These are phyloP conservation scores for Subacronicta megacephala DNA, from an alignment of 2,888 invertebrate species.

Conservation along the genomic window DNA sequence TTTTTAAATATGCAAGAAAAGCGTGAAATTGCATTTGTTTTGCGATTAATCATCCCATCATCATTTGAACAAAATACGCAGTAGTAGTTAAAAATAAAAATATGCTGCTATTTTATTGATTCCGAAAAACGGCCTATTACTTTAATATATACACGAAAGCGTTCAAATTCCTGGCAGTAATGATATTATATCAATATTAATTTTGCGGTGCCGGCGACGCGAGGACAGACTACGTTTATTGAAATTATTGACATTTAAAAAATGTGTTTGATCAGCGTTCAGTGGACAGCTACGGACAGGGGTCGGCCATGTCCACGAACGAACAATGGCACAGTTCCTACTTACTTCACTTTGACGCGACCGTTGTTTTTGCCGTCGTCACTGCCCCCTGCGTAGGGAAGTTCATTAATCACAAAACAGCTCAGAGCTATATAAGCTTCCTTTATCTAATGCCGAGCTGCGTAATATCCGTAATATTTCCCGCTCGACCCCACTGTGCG, in stretches of 20 bases:
- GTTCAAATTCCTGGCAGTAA: constrained; percentile 15
- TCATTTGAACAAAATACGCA: too few relatives aligned
- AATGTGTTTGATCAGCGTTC: constrained; percentile 52
- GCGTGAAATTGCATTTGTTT: too few relatives aligned
- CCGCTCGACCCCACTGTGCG: constrained; percentile 46
- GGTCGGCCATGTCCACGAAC: constrained; percentile 59
- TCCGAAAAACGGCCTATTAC: too few relatives aligned
- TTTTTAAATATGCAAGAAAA: too few relatives aligned
- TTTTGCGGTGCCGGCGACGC: constrained; percentile 7
- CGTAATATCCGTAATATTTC: constrained; percentile 59
- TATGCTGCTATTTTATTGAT: too few relatives aligned
- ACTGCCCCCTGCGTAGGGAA: constrained; percentile 72
- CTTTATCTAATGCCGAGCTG: constrained; percentile 69
- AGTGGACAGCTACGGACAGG: constrained; percentile 60
- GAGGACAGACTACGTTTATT: constrained; percentile 18
- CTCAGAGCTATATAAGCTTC: constrained; percentile 77
- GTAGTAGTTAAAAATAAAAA: too few relatives aligned
- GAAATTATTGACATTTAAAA: constrained; percentile 48
- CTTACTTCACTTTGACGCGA: constrained; percentile 76
- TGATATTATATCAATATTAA: constrained; percentile 15
- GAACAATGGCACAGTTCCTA: constrained; percentile 75
- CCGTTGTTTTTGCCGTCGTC: constrained; percentile 78
- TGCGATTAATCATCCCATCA: too few relatives aligned
- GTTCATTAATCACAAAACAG: constrained; percentile 86
- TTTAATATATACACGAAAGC: background rate